phyloP scores from a whole-genome alignment of 2,797 vertebrate genomes.

The Notolabrus celidotus region DNA sequence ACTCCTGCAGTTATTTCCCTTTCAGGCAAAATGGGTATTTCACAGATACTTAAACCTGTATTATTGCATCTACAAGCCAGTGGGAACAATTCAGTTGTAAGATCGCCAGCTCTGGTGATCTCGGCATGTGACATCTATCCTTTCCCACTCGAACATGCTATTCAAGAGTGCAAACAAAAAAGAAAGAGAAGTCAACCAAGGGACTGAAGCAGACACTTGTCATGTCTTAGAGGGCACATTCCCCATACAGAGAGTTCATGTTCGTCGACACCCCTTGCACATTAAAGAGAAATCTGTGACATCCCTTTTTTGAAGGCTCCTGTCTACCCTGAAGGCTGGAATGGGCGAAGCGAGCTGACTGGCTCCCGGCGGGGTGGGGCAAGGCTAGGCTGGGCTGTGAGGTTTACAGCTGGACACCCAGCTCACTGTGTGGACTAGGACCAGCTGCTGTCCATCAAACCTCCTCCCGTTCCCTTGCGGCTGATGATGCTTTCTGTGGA shows the following conservation, averaged over 20 bases:
- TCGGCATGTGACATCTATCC: constrained; percentile 56
- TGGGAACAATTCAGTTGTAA: constrained; percentile 56
- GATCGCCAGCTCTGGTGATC: constrained; percentile 56
- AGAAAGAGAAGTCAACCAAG: constrained; percentile 61
- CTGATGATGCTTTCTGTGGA: constrained; percentile 87
- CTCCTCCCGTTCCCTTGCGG: constrained; percentile 70
- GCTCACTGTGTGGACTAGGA: constrained; percentile 78
- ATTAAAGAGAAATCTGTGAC: constrained; percentile 51
- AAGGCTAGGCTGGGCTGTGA: constrained; percentile 55
- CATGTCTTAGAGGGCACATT: constrained; percentile 67
- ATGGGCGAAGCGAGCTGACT: constrained; percentile 75
- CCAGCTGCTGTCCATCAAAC: constrained; percentile 78
- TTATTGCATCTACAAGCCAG: constrained; percentile 68
- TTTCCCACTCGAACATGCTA: constrained; percentile 55
- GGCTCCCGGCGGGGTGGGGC: constrained; percentile 66
- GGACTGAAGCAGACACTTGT: constrained; percentile 71
- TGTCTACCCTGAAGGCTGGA: constrained; percentile 81
- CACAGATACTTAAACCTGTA: constrained; percentile 71
- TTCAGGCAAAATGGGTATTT: constrained; percentile 76
- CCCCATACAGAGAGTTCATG: constrained; percentile 63
- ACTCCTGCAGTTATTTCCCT: constrained; percentile 67
- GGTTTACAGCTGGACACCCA: constrained; percentile 49
- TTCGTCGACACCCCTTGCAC: constrained; percentile 61
- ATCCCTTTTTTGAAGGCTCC: constrained; percentile 73
- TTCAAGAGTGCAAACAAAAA: constrained; percentile 74